Base-by-base conservation (phyloP, 2,888 invertebrate species). In the Dasysyrphus albostriatus region DNA sequence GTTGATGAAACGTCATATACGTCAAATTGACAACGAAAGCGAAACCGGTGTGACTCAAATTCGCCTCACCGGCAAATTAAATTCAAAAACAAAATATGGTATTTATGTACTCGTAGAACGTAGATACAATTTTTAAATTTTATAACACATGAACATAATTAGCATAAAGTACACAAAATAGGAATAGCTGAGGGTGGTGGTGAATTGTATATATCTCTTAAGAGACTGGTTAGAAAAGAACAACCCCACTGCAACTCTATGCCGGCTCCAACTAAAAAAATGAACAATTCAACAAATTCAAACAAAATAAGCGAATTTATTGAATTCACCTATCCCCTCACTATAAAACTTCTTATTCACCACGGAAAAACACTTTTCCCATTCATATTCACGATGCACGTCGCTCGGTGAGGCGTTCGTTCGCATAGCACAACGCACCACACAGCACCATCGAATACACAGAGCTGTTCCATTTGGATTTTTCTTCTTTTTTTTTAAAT, bases 361-460 rank as follows among this genome's bases (percentile, higher is more conserved):
- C 69, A 69, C 51, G 69, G 67, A 69, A 69, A 51, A 69, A 69
- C 51, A 69, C 69, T 51, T 69, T 69, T 69, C 69, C 69, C 51
- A 69, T 69, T 69, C 67, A 37, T 44, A 67, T 49, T 47, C 63
- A 65, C 47, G 49, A 5, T 8, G 6, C 37, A 49, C 47, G 12
- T 2, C 24, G 24, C 2, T 24, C 24, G 24, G 24, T 24, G 24
- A 24, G 24, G 29, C 39, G 14, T 47, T 32, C 34, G 65, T 65
- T 49, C 65, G 32, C 47, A 44, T 14, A 42, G 19, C 59, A 39
- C 44, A 47, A 49, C 29, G 29, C 44, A 47, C 59, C 44, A 47
- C 59, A 32, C 42, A 29, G 14, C 16, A 16, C 32, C 65, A 49
- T 47, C 47, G 10, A 69, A 51, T 39, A 51, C 47, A 51, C 47